phyloP scores from a whole-genome alignment of 2,113 vertebrate genomes.

The Bos taurus region DNA sequence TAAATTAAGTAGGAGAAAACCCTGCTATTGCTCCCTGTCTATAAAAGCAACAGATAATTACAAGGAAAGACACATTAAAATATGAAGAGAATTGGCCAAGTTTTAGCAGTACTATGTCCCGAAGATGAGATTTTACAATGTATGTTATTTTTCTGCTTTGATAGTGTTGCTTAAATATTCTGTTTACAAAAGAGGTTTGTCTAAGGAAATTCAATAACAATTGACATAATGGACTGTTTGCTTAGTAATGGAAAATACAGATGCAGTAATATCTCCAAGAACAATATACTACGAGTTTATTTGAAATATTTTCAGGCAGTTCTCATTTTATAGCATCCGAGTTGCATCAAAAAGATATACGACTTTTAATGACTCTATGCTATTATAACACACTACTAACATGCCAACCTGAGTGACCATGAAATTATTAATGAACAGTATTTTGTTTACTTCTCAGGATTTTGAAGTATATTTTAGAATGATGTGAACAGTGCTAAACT shows the following conservation, averaged over 20 bases:
- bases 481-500: not conserved
- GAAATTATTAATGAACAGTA: not conserved
- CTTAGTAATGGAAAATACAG: not conserved
- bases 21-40: not conserved
- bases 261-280: not conserved
- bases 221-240: not conserved
- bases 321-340: not conserved
- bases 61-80: not conserved
- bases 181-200: not conserved
- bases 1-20: not conserved
- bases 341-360: not conserved
- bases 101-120: not conserved
- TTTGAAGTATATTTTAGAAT: not conserved
- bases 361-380: not conserved
- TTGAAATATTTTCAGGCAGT: not conserved
- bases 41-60: constrained; percentile 32
- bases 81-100: not conserved
- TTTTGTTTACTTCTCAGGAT: not conserved
- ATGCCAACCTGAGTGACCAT: not conserved
- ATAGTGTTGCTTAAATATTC: not conserved
- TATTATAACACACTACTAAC: not conserved
- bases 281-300: not conserved
- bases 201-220: not conserved
- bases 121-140: not conserved
- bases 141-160: not conserved